Conservation (phyloP, 2,888 invertebrate species). For the Anthophora plumipes region DNA sequence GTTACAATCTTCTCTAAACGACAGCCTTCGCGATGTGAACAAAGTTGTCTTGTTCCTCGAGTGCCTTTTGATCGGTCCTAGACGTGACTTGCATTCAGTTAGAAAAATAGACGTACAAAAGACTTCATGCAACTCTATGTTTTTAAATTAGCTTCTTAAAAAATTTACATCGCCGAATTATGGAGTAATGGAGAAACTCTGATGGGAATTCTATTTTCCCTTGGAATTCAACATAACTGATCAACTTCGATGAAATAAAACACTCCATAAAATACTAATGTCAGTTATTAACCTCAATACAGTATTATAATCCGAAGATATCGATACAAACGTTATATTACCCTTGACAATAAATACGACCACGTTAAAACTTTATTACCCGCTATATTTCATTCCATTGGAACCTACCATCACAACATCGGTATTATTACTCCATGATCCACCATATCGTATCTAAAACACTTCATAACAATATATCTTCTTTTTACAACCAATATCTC, state of each 20-base stretch:
- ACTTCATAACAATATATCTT: not conserved
- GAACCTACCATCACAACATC: not conserved
- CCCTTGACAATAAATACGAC: not conserved
- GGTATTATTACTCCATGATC: not conserved
- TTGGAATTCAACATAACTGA: not conserved
- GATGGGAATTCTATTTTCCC: not conserved
- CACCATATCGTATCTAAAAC: not conserved
- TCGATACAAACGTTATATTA: not conserved
- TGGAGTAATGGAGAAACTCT: not conserved
- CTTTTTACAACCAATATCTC: not conserved
- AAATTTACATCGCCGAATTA: not conserved
- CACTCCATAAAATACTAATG: not conserved
- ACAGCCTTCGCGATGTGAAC: not conserved
- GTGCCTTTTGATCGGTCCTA: not conserved
- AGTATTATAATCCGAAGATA: not conserved
- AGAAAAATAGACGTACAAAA: too few species aligned
- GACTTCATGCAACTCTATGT: not conserved
- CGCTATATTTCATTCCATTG: constrained; percentile 1
- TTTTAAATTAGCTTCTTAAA: not conserved
- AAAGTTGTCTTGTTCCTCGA: not conserved
- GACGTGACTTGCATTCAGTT: not conserved
- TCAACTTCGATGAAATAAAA: not conserved
- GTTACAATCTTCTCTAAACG: constrained; percentile 21
- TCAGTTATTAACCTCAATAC: not conserved
- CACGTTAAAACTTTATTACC: not conserved